Evolutionary conservation across 2,797 vertebrate genomes (phyloP), one percentile per base, ranked within the genome.

Genomic region (Sparus aurata): DNA sequence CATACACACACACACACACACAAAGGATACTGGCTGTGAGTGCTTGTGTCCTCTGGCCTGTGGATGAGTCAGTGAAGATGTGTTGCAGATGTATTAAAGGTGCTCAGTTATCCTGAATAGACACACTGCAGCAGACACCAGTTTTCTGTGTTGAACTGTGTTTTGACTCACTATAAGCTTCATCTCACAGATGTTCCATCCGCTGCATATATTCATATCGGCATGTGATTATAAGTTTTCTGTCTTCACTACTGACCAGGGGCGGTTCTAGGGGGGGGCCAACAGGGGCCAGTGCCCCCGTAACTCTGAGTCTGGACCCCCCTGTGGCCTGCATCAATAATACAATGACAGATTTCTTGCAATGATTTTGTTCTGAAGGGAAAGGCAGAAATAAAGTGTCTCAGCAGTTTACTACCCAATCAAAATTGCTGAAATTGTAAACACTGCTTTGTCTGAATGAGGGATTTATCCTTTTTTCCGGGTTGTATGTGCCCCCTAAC

Each of bases 1-100:
- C 43, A 61, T 47, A 45, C 66, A 74, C 45, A 74, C 60, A 59
- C 17, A n/a, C 58, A 66, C 17, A 73, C 38, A 75, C 49, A 69
- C 13, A 30, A 0, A 41, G 6, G 3, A 65, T 74, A 54, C 75
- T 70, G 58, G 23, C 67, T 78, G 38, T 46, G 61, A 70, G 43
- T 53, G 27, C 27, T 27, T 4, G 38, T 67, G 59, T 59, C 59
- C 59, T 49, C 27, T 66, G 45, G 50, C 27, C 62, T 59, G 18
- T 38, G 22, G 30, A 45, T 73, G 55, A 66, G 73, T 62, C 68
- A 79, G n/a, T 63, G 34, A 53, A 27, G 34, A 62, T 69, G 49
- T 62, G 49, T 34, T 63, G 41, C n/a, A 54, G 25, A 22, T 27
- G 12, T 10, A 49, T 45, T 27, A 34, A 41, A 22, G 34, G 15